Base-by-base conservation (phyloP, 1,140 invertebrate genomes). In the Drosophila pseudoobscura region DNA sequence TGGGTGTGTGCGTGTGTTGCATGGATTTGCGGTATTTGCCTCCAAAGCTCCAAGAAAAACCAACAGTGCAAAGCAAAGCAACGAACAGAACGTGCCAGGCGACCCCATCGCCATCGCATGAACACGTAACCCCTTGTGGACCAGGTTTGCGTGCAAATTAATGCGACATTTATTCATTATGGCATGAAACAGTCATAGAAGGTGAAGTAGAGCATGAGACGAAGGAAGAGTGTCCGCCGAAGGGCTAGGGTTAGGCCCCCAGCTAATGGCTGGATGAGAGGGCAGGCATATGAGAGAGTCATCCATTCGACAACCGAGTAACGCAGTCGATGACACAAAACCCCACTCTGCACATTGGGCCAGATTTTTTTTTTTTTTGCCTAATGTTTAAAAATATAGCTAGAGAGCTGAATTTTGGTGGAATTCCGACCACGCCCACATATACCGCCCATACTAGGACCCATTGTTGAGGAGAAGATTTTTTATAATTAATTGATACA, bases 131-230 rank as follows among this genome's bases (percentile, higher is more conserved):
- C 6, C 17, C 13, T 17, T 49, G 22, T 15, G 15, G 3, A 8
- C 49, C 59, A 50, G 63, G 65, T 50, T 75, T 83, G 70, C 79
- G 79, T 83, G 79, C 75, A 83, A 83, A 83, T 83, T 83, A 83
- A 83, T 83, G 79, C 75, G 79, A 83, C 79, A 83, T 83, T 83
- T 83, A 83, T 83, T 83, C 79, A 83, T 83, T 83, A 83, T 71
- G 79, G 75, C 75, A 63, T 70, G 54, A 54, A 75, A 63, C 60
- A 75, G 79, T 69, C 49, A 54, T 59, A 20, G 39, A 15, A 29
- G 13, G 15, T 9, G 8, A 9, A 0, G 29, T 1, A 9, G 0
- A 31, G 29, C 29, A 31, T 31, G 8, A 29, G 2, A 2, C 29
- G 29, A 29, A 7, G 7, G 29, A 29, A 7, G 29, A 7, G 29